These are phyloP conservation scores for Brachyhypopomus gauderio DNA, from an alignment of 2,113 vertebrate species.

Conservation along the genomic window DNA sequence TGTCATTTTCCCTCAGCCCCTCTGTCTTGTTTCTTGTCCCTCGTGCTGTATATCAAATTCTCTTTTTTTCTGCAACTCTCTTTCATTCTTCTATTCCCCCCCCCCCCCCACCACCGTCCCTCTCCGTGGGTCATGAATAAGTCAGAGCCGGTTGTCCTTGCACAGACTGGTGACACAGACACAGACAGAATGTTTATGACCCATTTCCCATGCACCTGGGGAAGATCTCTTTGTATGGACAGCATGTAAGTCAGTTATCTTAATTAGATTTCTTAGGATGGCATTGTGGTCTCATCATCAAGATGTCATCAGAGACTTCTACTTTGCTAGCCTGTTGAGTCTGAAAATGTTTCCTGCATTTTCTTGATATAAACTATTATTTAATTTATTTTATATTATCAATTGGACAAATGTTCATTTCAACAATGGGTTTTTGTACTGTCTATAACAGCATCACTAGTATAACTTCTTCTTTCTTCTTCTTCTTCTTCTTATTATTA, in stretches of 20 bases:
- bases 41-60: conserved; percentile 1
- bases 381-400: no score
- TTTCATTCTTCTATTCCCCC: not conserved
- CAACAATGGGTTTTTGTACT: no score
- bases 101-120: not conserved
- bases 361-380: no score
- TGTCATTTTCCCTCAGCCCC: no score
- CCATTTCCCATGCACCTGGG: not conserved
- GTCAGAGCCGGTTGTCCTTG: conserved; percentile 5
- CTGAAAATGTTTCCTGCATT: no score
- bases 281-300: not conserved
- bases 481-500: no score
- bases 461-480: no score
- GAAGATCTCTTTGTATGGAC: not conserved
- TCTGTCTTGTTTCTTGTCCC: no score
- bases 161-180: not conserved
- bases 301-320: not conserved
- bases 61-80: not conserved
- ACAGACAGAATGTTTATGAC: not conserved
- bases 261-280: not conserved
- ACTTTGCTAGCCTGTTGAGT: no score
- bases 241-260: no score
- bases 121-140: not conserved
- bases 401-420: no score
- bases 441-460: no score